Evolutionary conservation across 2,113 vertebrate genomes (phyloP).

Genomic region (Chascanopsetta lugubris): DNA sequence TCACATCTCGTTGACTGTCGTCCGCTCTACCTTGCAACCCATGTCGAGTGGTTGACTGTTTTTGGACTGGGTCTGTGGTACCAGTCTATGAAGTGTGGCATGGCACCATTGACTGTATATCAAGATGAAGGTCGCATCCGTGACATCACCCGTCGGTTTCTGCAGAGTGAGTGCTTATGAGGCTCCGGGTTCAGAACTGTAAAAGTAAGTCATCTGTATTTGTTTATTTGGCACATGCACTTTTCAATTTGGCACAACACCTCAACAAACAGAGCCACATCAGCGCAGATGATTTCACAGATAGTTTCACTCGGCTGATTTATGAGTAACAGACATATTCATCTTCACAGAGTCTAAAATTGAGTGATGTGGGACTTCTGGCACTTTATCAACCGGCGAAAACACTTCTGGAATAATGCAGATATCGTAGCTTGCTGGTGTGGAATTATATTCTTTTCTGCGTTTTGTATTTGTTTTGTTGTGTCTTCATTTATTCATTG

Average conservation of each 20-base stretch:
- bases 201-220: no score
- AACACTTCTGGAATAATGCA: conserved; percentile 24
- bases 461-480: neutral
- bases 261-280: conserved; percentile 8
- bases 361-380: conserved; percentile 27
- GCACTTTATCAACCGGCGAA: conserved; percentile 13
- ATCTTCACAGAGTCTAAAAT: conserved; percentile 39
- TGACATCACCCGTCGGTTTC: no score
- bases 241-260: conserved; percentile 19
- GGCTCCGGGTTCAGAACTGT: no score
- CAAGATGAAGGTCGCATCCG: no score
- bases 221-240: conserved; percentile 16
- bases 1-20: no score
- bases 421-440: neutral
- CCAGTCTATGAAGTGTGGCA: conserved; percentile 7
- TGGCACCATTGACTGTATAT: neutral
- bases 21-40: no score
- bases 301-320: conserved; percentile 39
- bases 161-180: no score
- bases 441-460: conserved; percentile 11
- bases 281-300: conserved; percentile 32
- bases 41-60: no score
- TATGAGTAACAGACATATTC: conserved; percentile 40
- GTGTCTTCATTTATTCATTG: neutral
- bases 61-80: no score